Base-by-base conservation (phyloP, 2,797 vertebrate genomes). In the Peromyscus attwateri region DNA sequence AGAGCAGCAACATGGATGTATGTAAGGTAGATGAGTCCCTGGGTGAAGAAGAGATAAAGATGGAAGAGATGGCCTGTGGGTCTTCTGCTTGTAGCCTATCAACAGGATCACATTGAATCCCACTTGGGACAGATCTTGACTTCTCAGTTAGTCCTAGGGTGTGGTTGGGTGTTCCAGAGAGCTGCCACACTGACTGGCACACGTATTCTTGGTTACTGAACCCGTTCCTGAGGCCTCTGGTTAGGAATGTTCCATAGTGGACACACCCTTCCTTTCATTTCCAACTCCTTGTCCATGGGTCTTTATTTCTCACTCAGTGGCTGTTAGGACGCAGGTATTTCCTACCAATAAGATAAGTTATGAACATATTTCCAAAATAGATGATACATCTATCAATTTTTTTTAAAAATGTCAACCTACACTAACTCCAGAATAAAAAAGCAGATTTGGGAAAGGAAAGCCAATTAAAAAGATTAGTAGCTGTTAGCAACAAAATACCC, bases 51-150 rank as follows among this genome's bases (percentile, higher is more conserved):
- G 10, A 55, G 43, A 14, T 3, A 27, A 40, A 49, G 88, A 4
- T 3, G 4, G 0, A 17, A 10, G 29, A 27, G 4, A 27, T 21
- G 17, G 11, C 27, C 5, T 3, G 10, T n/a, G 25, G 37, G 16
- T n/a, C 52, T 13, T 87, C 14, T 3, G 9, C n/a, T 0, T 81
- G 82, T 12, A 66, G 62, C 10, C n/a, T 34, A 0, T 52, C 31
- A 21, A 19, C 4, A 40, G 64, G 46, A 34, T 73, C 80, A 80
- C 31, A 49, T 9, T 29, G 84, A 96, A 40, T 43, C 57, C 84
- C 17, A 0, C 1, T 0, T 2, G 2, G 52, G 37, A 29, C n/a
- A 23, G 27, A 5, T 60, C 34, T 66, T 0, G 0, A 8, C 57
- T 31, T 73, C 73, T 76, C 37, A 23, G 27, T 29, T 62, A 52